These are phyloP conservation scores for Pholis gunnellus DNA, from an alignment of 2,113 vertebrate species.

Conservation along the genomic window DNA sequence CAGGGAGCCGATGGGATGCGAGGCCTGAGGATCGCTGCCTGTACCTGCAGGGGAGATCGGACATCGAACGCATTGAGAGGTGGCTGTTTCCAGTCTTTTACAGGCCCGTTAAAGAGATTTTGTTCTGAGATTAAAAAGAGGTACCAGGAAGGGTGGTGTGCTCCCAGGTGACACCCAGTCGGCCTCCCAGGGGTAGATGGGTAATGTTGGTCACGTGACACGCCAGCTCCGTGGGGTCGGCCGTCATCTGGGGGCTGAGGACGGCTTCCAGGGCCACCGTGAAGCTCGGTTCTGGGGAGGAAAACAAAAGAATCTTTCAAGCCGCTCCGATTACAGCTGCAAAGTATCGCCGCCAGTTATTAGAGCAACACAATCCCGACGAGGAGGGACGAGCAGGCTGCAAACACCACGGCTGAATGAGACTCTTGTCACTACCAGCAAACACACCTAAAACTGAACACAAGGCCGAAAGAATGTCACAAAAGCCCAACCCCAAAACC, in stretches of 20 bases:
- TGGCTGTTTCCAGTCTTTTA: background rate
- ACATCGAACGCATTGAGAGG: background rate
- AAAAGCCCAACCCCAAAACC: slow-evolving; percentile 12
- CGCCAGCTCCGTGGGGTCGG: slow-evolving; percentile 88
- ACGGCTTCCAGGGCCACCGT: slow-evolving; percentile 83
- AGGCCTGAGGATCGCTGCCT: slow-evolving; percentile 25
- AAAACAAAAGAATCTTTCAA: background rate
- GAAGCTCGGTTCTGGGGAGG: slow-evolving; percentile 85
- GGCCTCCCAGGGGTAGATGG: slow-evolving; percentile 67
- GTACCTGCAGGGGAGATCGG: slow-evolving; percentile 21
- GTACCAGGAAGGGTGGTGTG: slow-evolving; percentile 76
- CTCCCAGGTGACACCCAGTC: slow-evolving; percentile 89
- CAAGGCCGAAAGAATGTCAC: background rate
- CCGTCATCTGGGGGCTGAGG: slow-evolving; percentile 82
- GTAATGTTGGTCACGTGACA: slow-evolving; percentile 85
- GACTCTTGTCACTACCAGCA: background rate
- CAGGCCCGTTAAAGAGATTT: background rate
- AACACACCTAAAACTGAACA: background rate
- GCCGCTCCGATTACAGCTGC: background rate
- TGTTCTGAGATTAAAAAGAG: background rate
- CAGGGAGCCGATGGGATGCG: slow-evolving; percentile 84
- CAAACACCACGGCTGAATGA: background rate
- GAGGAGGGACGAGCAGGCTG: background rate
- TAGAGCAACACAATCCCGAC: background rate
- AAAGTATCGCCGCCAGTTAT: background rate